Base-by-base conservation (phyloP, 2,797 vertebrate species). In the Apodemus agrarius region DNA sequence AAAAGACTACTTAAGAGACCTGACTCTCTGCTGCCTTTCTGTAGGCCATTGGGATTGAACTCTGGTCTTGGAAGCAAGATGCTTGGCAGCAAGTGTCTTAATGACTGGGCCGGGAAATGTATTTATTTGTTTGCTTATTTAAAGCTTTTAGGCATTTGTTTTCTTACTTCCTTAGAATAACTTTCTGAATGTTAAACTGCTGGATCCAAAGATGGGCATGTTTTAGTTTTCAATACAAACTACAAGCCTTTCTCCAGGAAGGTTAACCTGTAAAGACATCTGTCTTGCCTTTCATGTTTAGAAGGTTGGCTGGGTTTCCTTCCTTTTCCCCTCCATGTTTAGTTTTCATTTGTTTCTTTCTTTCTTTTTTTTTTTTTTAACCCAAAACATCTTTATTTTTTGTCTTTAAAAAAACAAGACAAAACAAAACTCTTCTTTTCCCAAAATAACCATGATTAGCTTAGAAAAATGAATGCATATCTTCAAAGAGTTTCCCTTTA, bases 351-450 rank as follows among this genome's bases (percentile, higher is more conserved):
- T n/a, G n/a, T n/a, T n/a, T n/a, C n/a, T n/a, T n/a, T n/a, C n/a
- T n/a, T n/a, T n/a, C n/a, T n/a, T n/a, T n/a, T n/a, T n/a, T n/a
- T n/a, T n/a, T n/a, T n/a, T n/a, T n/a, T 76, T 95, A 91, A 95
- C 85, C 81, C 97, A 96, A 97, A 97, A 96, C 93, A 78, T 2
- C 14, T 98, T 97, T 98, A 98, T 98, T 95, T 91, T 98, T 72
- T 96, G 40, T 97, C 97, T 98, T 85, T 94, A 87, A 97, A 96
- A 85, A 97, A 88, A 88, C 31, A 81, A 57, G 34, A 72, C 63
- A 85, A 40, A 76, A 76, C 40, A 74, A 97, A 96, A 78, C 67
- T 31, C 76, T 84, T 96, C 93, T 98, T n/a, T n/a, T n/a, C 98
- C n/a, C 95, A 97, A 96, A 12, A 96, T 96, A 97, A 92, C 95